phyloP scores from a whole-genome alignment of 2,113 vertebrate species.

The Australoheros scitulus region DNA sequence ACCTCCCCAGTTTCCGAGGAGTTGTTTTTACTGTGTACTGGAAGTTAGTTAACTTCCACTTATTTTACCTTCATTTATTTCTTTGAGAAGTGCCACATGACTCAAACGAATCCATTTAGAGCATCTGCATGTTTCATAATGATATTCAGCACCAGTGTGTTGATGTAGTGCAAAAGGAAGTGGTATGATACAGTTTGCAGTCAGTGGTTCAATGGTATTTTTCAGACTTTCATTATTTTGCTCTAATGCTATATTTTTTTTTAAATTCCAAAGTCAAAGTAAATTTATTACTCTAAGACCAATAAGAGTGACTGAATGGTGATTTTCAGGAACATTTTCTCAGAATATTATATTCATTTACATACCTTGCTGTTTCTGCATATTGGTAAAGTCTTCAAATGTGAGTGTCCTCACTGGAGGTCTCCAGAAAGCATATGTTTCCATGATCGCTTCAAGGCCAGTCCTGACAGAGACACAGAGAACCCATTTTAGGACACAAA shows the following conservation, averaged over 20 bases:
- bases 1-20: too few relatives aligned
- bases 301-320: neutral
- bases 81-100: too few relatives aligned
- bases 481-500: neutral
- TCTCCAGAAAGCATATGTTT: conserved; percentile 99
- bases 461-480: conserved; percentile 81
- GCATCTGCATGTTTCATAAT: too few relatives aligned
- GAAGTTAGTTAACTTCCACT: too few relatives aligned
- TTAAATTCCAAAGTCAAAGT: neutral
- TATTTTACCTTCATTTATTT: too few relatives aligned
- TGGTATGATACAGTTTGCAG: neutral
- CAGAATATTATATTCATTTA: neutral
- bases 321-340: neutral
- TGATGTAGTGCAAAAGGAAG: neutral
- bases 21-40: too few relatives aligned
- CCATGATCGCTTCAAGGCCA: conserved; percentile 98
- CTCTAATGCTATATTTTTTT: neutral
- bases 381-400: conserved; percentile 98
- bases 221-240: neutral
- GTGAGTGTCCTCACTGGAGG: conserved; percentile 96
- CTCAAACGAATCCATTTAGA: too few relatives aligned
- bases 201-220: neutral
- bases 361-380: conserved; percentile 99
- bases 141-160: too few relatives aligned
- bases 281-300: neutral